Percentiles rank a stretch among this genome's conserved stretches.
phyloP scores from a whole-genome alignment of 1,140 invertebrate genomes.

The Drosophila burlai region DNA sequence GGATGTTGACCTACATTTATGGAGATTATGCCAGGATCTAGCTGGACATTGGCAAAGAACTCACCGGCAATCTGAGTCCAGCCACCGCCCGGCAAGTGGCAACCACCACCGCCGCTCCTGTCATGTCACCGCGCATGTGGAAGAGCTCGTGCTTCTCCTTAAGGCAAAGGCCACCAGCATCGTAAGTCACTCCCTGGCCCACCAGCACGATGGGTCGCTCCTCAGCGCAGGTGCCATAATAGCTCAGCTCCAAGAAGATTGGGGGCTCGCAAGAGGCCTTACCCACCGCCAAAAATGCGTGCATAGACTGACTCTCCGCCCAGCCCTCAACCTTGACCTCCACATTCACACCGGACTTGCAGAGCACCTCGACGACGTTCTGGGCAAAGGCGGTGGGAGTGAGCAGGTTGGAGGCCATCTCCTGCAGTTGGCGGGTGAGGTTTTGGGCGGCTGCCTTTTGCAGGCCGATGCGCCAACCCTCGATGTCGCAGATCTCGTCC shows the following conservation, averaged over 20 bases:
- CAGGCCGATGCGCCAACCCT: slow-evolving; percentile 90
- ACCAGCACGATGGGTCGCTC: slow-evolving; percentile 88
- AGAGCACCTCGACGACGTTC: slow-evolving; percentile 86
- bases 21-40: slow-evolving; percentile 88
- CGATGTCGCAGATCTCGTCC: slow-evolving; percentile 86
- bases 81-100: slow-evolving; percentile 91
- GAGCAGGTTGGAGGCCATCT: slow-evolving; percentile 94
- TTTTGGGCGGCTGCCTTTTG: slow-evolving; percentile 94
- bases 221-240: slow-evolving; percentile 84
- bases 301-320: slow-evolving; percentile 91
- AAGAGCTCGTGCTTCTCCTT: slow-evolving; percentile 78
- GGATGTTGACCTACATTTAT: slow-evolving; percentile 91
- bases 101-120: slow-evolving; percentile 93
- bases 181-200: slow-evolving; percentile 96
- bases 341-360: slow-evolving; percentile 88
- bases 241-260: slow-evolving; percentile 91
- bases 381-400: slow-evolving; percentile 94
- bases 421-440: slow-evolving; percentile 91
- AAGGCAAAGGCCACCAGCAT: slow-evolving; percentile 92
- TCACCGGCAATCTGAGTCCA: slow-evolving; percentile 88
- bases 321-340: slow-evolving; percentile 88
- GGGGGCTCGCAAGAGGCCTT: slow-evolving; percentile 91
- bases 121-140: slow-evolving; percentile 97
- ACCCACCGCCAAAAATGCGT: slow-evolving; percentile 91
- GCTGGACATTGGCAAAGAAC: neutral